Conservation (phyloP, 2,113 vertebrate species). For the Eulemur macaco region DNA sequence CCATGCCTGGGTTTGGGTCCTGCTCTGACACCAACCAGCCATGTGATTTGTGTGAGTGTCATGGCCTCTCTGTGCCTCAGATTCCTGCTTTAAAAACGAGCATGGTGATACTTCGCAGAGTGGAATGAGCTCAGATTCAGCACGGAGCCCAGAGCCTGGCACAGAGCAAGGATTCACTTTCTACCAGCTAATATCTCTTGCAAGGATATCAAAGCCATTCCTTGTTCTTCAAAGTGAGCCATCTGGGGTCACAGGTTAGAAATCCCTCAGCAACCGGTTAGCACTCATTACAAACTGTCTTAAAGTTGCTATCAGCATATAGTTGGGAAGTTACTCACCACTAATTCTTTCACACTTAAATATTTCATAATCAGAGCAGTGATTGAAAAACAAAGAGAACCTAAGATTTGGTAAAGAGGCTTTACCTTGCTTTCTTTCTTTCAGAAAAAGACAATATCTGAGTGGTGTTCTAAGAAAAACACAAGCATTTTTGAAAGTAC, state of each 20-base stretch:
- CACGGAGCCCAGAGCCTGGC: neutral
- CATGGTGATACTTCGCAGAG: neutral
- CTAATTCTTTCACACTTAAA: neutral
- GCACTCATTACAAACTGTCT: neutral
- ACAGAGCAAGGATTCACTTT: neutral
- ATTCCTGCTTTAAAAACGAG: neutral
- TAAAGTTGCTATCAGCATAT: neutral
- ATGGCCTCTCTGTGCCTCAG: neutral
- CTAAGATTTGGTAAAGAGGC: neutral
- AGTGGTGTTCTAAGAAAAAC: neutral
- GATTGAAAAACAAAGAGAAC: neutral
- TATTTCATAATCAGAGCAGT: neutral
- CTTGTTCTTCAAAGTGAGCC: neutral
- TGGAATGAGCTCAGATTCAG: neutral
- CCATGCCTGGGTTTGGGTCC: neutral
- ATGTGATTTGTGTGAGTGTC: neutral
- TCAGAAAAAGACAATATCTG: conserved; percentile 6
- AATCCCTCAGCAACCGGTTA: neutral
- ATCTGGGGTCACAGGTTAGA: neutral
- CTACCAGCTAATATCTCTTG: neutral
- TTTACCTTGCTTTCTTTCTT: conserved; percentile 7
- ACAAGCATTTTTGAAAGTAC: conserved; percentile 12
- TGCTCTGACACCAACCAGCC: neutral
- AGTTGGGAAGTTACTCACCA: neutral
- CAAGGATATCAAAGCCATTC: neutral